Conservation (phyloP, 2,797 vertebrate species). For the Pyrocephalus nanus region DNA sequence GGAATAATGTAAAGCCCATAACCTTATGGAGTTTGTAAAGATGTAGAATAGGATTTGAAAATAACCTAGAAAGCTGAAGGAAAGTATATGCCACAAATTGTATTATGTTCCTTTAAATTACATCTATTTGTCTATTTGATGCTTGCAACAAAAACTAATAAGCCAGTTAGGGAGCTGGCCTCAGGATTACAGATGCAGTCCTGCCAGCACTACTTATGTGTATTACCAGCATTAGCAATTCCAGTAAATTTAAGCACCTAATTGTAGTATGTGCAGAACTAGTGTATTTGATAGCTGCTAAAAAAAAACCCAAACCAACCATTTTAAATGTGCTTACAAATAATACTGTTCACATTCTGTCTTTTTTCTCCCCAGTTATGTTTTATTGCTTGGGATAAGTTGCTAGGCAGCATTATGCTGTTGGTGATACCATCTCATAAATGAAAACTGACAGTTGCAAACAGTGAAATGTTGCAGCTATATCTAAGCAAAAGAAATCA, state of each 20-base stretch:
- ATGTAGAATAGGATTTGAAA: background rate
- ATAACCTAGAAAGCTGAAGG: background rate
- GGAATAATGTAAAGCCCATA: background rate
- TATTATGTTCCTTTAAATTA: conserved; percentile 18
- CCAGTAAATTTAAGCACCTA: conserved; percentile 22
- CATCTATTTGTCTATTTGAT: conserved; percentile 9
- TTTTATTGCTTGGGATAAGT: conserved; percentile 23
- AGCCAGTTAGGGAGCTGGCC: conserved; percentile 12
- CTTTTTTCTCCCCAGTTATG: background rate
- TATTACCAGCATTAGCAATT: conserved; percentile 13
- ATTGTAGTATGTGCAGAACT: conserved; percentile 5
- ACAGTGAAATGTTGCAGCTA: background rate
- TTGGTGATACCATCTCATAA: background rate
- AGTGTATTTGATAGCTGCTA: background rate
- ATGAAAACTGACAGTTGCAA: conserved; percentile 26
- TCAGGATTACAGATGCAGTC: conserved; percentile 10
- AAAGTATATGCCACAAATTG: background rate
- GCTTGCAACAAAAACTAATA: conserved; percentile 9
- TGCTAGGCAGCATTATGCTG: conserved; percentile 36
- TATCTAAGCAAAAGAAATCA: conserved; percentile 24
- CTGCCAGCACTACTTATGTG: background rate
- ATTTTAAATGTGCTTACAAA: background rate
- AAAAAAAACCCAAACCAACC: no score
- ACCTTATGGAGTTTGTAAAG: background rate
- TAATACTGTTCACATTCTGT: conserved; percentile 11